Evolutionary conservation across 37 sponge, comb jelly and placozoan species (phyloP).

Genomic region (Beroe ovata): DNA sequence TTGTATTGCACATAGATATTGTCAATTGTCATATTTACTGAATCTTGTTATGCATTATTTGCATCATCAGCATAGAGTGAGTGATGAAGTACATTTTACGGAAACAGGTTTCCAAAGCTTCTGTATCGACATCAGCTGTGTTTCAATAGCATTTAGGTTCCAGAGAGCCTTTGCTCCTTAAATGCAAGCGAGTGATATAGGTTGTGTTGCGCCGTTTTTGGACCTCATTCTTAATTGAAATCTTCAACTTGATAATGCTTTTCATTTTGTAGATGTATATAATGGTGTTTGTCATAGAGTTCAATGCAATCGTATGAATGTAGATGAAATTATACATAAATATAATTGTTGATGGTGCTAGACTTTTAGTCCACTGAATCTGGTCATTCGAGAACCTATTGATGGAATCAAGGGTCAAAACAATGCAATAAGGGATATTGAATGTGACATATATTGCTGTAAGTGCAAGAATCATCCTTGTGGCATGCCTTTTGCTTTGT

Average conservation of each 20-base stretch:
- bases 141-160: background rate
- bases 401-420: conserved; percentile 33
- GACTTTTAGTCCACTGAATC: background rate
- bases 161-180: background rate
- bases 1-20: no score
- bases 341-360: background rate
- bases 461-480: conserved; percentile 31
- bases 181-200: background rate
- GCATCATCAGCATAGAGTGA: no score
- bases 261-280: conserved; percentile 51
- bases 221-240: background rate
- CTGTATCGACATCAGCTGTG: no score
- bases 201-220: background rate
- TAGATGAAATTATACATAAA: conserved; percentile 52
- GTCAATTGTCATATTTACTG: no score
- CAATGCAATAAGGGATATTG: conserved; percentile 49
- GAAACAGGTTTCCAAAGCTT: no score
- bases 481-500: conserved; percentile 19
- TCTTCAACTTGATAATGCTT: background rate
- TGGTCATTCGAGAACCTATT: background rate
- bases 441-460: conserved; percentile 34
- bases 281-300: conserved; percentile 16
- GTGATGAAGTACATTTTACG: no score
- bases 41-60: no score
- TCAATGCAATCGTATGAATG: conserved; percentile 62